Percentiles rank a stretch among this genome's conserved stretches.
These are phyloP conservation scores for Herpetotheres cachinnans DNA, from an alignment of 2,113 vertebrate species.

Conservation along the genomic window DNA sequence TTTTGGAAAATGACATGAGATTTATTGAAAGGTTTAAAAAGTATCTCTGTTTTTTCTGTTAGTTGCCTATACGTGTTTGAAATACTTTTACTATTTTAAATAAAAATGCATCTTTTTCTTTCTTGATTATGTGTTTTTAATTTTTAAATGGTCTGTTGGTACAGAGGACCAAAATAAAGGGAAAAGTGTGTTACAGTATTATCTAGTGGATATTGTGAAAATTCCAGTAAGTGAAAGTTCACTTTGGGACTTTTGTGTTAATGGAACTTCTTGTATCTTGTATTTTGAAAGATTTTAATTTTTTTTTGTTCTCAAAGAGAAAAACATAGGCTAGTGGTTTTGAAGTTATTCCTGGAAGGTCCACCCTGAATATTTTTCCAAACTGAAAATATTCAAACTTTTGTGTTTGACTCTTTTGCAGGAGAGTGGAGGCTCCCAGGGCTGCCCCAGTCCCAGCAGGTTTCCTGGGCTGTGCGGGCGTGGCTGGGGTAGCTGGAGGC, in stretches of 20 bases:
- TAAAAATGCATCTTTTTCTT: background rate
- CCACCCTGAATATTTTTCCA: background rate
- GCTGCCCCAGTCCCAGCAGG: background rate
- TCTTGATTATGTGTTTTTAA: background rate
- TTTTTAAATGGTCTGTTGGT: background rate
- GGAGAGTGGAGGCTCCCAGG: rapidly evolving
- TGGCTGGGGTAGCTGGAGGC: background rate
- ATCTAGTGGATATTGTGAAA: background rate
- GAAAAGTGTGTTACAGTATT: background rate
- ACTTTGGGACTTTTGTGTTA: background rate
- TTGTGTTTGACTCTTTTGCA: background rate
- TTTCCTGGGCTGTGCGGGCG: background rate
- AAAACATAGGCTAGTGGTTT: background rate
- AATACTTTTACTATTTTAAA: background rate
- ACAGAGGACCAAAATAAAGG: background rate
- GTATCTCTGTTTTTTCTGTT: background rate
- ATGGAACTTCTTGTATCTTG: background rate
- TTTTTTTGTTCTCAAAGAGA: background rate
- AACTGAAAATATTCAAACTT: background rate
- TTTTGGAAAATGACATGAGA: background rate
- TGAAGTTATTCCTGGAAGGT: background rate
- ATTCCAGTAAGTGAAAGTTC: background rate
- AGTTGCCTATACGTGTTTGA: rapidly evolving
- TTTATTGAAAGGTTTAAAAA: background rate
- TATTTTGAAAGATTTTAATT: background rate